phyloP scores from a whole-genome alignment of 1,140 invertebrate genomes.

The Pentalonia nigronervosa region DNA sequence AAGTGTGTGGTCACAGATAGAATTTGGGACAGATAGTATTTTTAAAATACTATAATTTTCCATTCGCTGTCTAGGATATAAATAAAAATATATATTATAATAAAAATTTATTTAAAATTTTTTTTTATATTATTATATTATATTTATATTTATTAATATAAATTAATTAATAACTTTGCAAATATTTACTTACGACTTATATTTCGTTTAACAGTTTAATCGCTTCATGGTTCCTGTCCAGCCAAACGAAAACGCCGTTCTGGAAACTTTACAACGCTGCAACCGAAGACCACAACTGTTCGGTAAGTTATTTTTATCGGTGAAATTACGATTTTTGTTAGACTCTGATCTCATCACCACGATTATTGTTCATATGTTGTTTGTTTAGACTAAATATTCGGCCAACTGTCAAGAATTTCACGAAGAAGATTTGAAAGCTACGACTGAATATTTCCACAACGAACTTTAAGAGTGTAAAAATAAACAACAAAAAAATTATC shows the following conservation, averaged over 20 bases:
- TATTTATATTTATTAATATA: too few relatives aligned
- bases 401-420: conserved; percentile 78
- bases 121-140: too few relatives aligned
- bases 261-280: conserved; percentile 72
- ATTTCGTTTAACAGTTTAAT: conserved; percentile 69
- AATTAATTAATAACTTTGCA: not conserved
- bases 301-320: conserved; percentile 65
- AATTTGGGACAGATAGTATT: not conserved
- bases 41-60: not conserved
- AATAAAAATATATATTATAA: too few relatives aligned
- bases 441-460: conserved; percentile 79
- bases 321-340: not conserved
- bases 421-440: conserved; percentile 80
- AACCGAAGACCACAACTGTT: conserved; percentile 70
- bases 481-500: not conserved
- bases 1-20: not conserved
- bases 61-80: not conserved
- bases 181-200: not conserved
- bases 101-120: too few relatives aligned
- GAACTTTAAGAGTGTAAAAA: conserved; percentile 69
- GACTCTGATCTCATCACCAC: not conserved
- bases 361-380: not conserved
- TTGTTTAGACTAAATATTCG: conserved; percentile 73
- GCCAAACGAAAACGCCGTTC: conserved; percentile 70
- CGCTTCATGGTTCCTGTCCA: conserved; percentile 74